Base-by-base conservation (phyloP, 1,140 invertebrate species). In the Chymomyza costata region DNA sequence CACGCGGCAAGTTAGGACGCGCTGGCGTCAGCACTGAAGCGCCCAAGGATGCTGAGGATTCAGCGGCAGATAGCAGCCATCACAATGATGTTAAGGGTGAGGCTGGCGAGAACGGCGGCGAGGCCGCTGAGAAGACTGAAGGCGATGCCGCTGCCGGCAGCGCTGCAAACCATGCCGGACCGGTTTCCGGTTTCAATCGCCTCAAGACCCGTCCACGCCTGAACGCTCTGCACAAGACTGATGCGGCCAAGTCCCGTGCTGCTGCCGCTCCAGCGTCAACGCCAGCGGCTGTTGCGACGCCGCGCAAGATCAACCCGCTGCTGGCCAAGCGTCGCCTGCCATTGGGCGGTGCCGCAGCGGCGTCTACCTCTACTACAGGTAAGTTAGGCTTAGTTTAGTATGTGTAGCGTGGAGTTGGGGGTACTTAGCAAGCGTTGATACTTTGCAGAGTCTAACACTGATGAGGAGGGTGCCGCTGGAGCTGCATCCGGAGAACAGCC, bases 41-140 rank as follows among this genome's bases (percentile, higher is more conserved):
- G 68, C 83, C 40, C 68, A 88, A 61, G 78, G 87, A 30, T 1
- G 32, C 65, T 13, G 83, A 83, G 32, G 87, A 85, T 31, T 86
- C 86, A 31, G 76, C 74, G 6, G 44, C 84, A 19, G 59, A 76
- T 45, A 69, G 65, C 71, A 58, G 73, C 10, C 82, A 83, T 59
- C 66, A 82, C 54, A 80, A 71, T 16, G 82, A 83, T 35, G 81
- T 80, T 1, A 84, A 84, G 41, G 58, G 45, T 13, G 48, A 28
- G 13, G 38, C 6, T 48, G 39, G 28, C 21, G 19, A 32, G 44
- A 53, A 57, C 34, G 45, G 39, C 17, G 39, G 40, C 28, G 59
- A 69, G 17, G 31, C 44, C 21, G 63, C 45, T 19, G 78, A 80
- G 54, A 65, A 80, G 56, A 52, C 55, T 61, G 53, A 60, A 16